Evolutionary conservation across 2,888 invertebrate species (phyloP).

Genomic region (Platerodrilus igneus): DNA sequence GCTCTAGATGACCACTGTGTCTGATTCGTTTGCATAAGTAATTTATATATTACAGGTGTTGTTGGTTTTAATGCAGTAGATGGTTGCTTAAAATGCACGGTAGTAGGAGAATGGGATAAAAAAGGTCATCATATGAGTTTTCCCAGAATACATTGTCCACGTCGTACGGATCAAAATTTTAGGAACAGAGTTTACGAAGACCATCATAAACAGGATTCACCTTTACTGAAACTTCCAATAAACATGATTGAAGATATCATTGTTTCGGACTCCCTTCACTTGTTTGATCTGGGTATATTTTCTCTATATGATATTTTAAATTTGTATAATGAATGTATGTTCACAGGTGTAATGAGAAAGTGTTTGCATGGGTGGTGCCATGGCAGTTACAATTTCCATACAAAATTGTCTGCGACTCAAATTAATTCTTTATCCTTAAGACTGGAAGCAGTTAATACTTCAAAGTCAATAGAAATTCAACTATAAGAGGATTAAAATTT

Average conservation of each 20-base stretch:
- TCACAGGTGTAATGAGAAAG: constrained; percentile 17
- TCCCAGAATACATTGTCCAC: no score
- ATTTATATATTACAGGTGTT: no score
- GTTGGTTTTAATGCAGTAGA: no score
- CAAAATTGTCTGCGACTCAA: constrained; percentile 11
- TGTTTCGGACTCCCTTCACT: constrained; percentile 18
- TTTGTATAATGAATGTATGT: background rate
- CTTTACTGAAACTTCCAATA: constrained; percentile 13
- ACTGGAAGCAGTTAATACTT: constrained; percentile 11
- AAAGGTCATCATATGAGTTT: no score
- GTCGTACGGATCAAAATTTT: no score
- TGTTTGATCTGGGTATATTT: constrained; percentile 17
- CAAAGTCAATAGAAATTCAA: constrained; percentile 23
- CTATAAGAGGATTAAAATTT: constrained; percentile 22
- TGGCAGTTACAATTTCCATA: constrained; percentile 18
- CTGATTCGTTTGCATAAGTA: no score
- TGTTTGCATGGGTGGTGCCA: constrained; percentile 18
- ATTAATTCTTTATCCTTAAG: constrained; percentile 5
- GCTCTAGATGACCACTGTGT: no score
- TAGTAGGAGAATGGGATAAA: no score
- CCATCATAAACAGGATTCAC: no score
- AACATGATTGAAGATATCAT: constrained; percentile 23
- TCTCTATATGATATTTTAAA: background rate
- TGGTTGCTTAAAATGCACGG: no score
- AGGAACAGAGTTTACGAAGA: no score